phyloP scores from a whole-genome alignment of 64 coral and sea anemone species.

The Hydrozoanthus tunicans region DNA sequence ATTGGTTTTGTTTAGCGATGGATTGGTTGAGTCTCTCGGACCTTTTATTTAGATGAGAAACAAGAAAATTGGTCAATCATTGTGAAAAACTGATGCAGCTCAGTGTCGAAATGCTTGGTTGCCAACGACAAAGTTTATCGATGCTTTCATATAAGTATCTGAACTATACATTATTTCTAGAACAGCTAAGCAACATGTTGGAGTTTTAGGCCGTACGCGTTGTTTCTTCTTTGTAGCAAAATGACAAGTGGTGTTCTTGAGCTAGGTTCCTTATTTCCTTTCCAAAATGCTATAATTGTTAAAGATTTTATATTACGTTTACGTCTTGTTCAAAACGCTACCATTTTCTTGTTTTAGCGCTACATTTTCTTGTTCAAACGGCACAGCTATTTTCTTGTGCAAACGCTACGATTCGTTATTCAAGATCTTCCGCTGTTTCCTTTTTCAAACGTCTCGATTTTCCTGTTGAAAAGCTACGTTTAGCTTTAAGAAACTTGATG shows the following conservation, averaged over 20 bases:
- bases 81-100: no score
- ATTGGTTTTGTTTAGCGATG: no score
- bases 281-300: conserved; percentile 30
- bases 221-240: not conserved
- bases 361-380: no score
- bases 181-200: not conserved
- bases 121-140: not conserved
- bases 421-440: conserved; percentile 34
- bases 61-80: no score
- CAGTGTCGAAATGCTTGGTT: conserved; percentile 6
- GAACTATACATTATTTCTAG: not conserved
- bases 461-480: conserved; percentile 32
- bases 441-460: not conserved
- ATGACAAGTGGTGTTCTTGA: conserved; percentile 6
- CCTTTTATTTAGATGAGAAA: no score
- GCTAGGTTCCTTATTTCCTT: conserved; percentile 33
- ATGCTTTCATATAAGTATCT: not conserved
- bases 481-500: conserved; percentile 33
- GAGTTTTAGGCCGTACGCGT: conserved; percentile 8
- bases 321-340: no score
- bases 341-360: no score
- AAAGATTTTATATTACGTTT: no score
- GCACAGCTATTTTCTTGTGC: no score
- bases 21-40: no score
- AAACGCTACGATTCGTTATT: not conserved